A percentile compares a stretch with the other conserved stretches of the same genome.
Evolutionary conservation across 2,888 invertebrate species (phyloP).

Genomic region (Parelbella ahira): DNA sequence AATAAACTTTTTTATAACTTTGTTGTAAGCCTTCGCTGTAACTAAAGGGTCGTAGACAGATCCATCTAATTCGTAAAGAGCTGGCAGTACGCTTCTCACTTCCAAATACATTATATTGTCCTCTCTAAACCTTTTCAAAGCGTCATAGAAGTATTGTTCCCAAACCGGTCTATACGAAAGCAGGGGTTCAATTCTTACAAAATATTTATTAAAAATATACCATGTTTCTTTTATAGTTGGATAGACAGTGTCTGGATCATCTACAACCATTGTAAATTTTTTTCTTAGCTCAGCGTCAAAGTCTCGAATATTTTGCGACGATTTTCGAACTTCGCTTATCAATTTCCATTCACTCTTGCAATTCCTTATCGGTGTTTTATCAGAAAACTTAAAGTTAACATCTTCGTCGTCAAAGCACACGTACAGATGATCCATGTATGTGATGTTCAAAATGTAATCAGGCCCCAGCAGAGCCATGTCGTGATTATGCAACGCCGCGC

Average conservation of each 20-base stretch:
- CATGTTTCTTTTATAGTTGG: slow-evolving; percentile 80
- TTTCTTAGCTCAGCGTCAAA: slow-evolving; percentile 78
- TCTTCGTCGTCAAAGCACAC: slow-evolving; percentile 55
- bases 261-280: slow-evolving; percentile 78
- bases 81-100: slow-evolving; percentile 82
- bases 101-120: slow-evolving; percentile 87
- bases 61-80: slow-evolving; percentile 84
- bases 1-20: slow-evolving; percentile 79
- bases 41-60: slow-evolving; percentile 74
- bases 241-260: slow-evolving; percentile 66
- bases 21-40: slow-evolving; percentile 80
- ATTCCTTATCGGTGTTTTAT: slow-evolving; percentile 36
- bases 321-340: slow-evolving; percentile 61
- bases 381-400: slow-evolving; percentile 48
- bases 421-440: slow-evolving; percentile 82
- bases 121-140: slow-evolving; percentile 80
- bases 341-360: slow-evolving; percentile 65
- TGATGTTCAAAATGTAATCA: slow-evolving; percentile 83
- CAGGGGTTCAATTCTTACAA: slow-evolving; percentile 73
- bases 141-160: slow-evolving; percentile 84
- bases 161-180: slow-evolving; percentile 83
- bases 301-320: slow-evolving; percentile 50
- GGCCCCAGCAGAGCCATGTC: slow-evolving; percentile 83
- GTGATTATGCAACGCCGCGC: slow-evolving; percentile 85
- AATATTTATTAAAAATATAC: slow-evolving; percentile 79